Base-by-base conservation (phyloP, 2,797 vertebrate genomes). In the Semaprochilodus insignis region DNA sequence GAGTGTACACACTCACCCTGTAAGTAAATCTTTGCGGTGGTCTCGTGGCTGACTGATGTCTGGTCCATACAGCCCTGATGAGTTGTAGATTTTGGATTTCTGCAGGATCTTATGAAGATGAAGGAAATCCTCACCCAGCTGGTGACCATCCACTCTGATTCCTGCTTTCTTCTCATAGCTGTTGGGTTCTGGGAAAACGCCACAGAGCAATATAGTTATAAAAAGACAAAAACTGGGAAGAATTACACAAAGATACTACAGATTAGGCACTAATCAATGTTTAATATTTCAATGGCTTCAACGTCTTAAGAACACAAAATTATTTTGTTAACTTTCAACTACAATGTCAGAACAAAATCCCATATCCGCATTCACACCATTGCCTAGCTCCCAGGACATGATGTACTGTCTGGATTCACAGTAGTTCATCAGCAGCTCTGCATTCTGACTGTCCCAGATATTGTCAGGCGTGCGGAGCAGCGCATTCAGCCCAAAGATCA, bases 371-470 rank as follows among this genome's bases (percentile, higher is more conserved):
- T 4, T 31, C 94, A 51, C 87, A 97, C 97, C 98, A 1, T 99
- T 99, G 19, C 98, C 98, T 0, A 99, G 95, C 91, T 99, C 98
- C 98, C 98, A 99, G 79, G 95, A 95, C 90, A 98, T 94, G 78
- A 81, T 85, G 87, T 98, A 99, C 0, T 83, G 77, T 82, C 65
- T 93, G 1, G 91, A 95, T 78, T 95, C 86, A 0, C 97, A 97
- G 91, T 99, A 99, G 77, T 88, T 88, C 81, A 99, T 91, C 74
- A 99, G 93, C 0, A 75, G 54, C 80, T 72, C 84, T 4, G 98
- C 97, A 0, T 99, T 99, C 0, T 92, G 93, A 87, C 95, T 96
- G 90, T 99, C 93, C 98, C 98, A 99, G 14, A 51, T 89, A 88
- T 94, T 93, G 60, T 91, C 83, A 0, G 70, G 70, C 0, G 93